Base-by-base conservation (phyloP, 2,113 vertebrate species). In the Pagrus major region DNA sequence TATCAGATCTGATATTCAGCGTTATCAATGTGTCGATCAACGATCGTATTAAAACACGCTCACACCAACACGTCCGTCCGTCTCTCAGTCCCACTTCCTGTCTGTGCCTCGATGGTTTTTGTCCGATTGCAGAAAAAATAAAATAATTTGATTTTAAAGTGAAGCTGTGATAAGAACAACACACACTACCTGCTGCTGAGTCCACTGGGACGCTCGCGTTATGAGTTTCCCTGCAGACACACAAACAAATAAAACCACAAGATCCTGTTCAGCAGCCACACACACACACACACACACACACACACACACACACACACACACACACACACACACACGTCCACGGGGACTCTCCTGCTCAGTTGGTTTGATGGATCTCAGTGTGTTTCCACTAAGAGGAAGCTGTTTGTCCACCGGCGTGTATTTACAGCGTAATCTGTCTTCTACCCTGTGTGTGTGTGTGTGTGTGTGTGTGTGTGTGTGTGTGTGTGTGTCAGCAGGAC, bases 321-420 rank as follows among this genome's bases (percentile, higher is more conserved):
- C 61, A 61, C 71, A 74, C 64, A 73, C 59, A 68, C 69, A 79
- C 47, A 55, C 31, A 60, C 14, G 18, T 15, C 51, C 67, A 5
- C 0, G 9, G 78, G 66, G 78, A 84, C 39, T 12, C 29, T 69
- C 18, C 69, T 69, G 58, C 56, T 58, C 6, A 2, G 25, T 29
- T 29, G 23, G 14, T 68, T 81, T 89, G 78, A 89, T 84, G 78
- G 78, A 84, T 81, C 71, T 54, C 74, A 46, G 31, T 37, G 35
- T 55, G 58, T 80, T 77, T 82, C 82, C 73, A 80, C 63, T 12
- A 14, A 66, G 44, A 80, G 82, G 76, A 89, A 85, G 82, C 73
- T 46, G 73, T 87, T 87, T 80, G 76, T 83, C 68, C 42, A 42
- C 27, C 47, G 9, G 5, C 0, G 2, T 27, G 9, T 72, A 47